A percentile compares a stretch with the other conserved stretches of the same genome.
phyloP scores from a whole-genome alignment of 1,140 invertebrate species.

The Lycorma delicatula region DNA sequence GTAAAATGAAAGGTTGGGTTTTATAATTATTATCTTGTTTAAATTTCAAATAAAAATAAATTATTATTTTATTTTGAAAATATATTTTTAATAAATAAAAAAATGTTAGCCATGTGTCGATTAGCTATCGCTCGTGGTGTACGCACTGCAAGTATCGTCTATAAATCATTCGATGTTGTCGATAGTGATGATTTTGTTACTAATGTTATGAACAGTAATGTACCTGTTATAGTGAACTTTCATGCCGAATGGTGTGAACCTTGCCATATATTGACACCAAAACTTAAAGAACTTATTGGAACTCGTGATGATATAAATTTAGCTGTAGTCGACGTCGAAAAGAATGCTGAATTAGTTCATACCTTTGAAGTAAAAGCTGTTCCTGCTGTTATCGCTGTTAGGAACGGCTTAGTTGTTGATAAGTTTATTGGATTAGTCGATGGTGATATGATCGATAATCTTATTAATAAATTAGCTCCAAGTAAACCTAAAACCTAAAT shows the following conservation, averaged over 20 bases:
- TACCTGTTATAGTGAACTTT: conserved; percentile 78
- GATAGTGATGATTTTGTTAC: conserved; percentile 47
- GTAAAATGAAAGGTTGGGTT: conserved; percentile 39
- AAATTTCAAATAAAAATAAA: no score
- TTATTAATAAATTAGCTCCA: conserved; percentile 24
- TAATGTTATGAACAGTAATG: conserved; percentile 67
- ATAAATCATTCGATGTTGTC: conserved; percentile 42
- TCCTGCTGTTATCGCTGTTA: conserved; percentile 81
- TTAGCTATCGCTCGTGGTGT: conserved; percentile 29
- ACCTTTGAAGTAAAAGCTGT: conserved; percentile 83
- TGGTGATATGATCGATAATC: conserved; percentile 27
- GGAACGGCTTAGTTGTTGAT: conserved; percentile 79
- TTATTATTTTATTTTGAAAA: no score
- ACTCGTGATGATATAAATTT: conserved; percentile 70
- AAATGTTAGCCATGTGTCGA: conserved; percentile 8
- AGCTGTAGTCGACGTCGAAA: conserved; percentile 88
- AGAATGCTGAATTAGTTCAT: conserved; percentile 71
- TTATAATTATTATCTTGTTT: conserved; percentile 29
- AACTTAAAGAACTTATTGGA: conserved; percentile 73
- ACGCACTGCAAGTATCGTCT: conserved; percentile 22
- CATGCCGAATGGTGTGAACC: conserved; percentile 93
- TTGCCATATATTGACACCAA: conserved; percentile 87
- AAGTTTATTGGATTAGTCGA: conserved; percentile 77
- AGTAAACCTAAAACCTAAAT: no score
- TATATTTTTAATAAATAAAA: no score